These are phyloP conservation scores for Sebastolobus altivelis DNA, from an alignment of 2,797 vertebrate species.

Conservation along the genomic window DNA sequence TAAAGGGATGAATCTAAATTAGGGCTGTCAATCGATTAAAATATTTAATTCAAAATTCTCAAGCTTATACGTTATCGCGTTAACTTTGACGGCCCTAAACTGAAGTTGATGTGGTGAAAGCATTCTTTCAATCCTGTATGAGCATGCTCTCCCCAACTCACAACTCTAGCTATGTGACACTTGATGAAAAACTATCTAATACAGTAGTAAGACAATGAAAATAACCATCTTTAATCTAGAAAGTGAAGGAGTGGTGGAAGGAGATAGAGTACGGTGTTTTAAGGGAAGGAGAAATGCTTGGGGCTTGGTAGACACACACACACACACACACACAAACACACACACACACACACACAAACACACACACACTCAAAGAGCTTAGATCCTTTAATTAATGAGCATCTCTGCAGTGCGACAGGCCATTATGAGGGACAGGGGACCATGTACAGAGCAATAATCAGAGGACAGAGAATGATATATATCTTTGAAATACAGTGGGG, in stretches of 20 bases:
- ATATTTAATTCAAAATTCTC: no score
- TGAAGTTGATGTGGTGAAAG: neutral
- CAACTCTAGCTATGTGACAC: neutral
- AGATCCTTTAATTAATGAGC: constrained; percentile 32
- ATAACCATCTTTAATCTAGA: neutral
- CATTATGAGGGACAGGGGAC: constrained; percentile 27
- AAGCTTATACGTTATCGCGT: no score
- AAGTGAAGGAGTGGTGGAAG: neutral
- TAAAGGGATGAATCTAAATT: neutral
- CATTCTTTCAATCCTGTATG: neutral
- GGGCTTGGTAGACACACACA: neutral
- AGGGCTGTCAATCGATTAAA: no score
- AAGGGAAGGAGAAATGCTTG: neutral
- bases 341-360: neutral
- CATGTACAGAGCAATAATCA: neutral
- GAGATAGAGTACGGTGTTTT: neutral
- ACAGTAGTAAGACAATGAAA: neutral
- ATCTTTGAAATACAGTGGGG: neutral
- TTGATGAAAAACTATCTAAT: neutral
- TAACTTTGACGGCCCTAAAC: no score
- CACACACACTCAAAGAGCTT: neutral
- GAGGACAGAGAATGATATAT: neutral
- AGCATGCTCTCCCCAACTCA: neutral
- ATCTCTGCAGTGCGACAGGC: constrained; percentile 17
- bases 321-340: neutral